phyloP scores from a whole-genome alignment of 1,140 invertebrate genomes.

The Ooceraea biroi region DNA sequence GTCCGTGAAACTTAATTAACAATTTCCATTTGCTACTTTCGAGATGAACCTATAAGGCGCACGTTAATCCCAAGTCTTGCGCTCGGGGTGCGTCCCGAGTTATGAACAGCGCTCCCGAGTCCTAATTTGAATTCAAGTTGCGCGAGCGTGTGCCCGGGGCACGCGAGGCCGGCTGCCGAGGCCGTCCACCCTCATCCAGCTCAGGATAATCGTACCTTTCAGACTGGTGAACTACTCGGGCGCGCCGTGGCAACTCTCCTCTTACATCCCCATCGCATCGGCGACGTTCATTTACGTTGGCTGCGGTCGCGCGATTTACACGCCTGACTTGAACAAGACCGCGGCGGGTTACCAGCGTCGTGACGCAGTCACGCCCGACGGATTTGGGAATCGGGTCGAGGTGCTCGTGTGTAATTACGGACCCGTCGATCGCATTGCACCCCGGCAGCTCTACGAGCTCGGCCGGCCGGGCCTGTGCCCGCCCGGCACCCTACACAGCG shows the following conservation, averaged over 20 bases:
- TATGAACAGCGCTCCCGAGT: slow-evolving; percentile 27
- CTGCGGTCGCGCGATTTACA: slow-evolving; percentile 80
- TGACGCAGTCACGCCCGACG: slow-evolving; percentile 46
- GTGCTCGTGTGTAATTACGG: slow-evolving; percentile 83
- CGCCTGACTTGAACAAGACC: slow-evolving; percentile 40
- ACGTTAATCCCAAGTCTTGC: slow-evolving; percentile 13
- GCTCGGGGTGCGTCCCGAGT: background rate
- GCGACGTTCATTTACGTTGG: slow-evolving; percentile 76
- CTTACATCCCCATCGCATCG: slow-evolving; percentile 75
- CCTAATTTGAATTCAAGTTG: slow-evolving; percentile 56
- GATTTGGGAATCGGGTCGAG: slow-evolving; percentile 75
- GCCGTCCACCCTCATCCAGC: slow-evolving; percentile 54
- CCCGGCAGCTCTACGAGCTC: slow-evolving; percentile 75
- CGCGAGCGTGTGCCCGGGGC: slow-evolving; percentile 24
- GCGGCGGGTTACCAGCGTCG: slow-evolving; percentile 1
- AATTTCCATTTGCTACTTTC: background rate
- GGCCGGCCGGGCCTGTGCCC: slow-evolving; percentile 77
- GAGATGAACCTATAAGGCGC: background rate
- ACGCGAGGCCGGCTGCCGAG: background rate
- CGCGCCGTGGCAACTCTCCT: slow-evolving; percentile 62
- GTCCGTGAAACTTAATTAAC: background rate
- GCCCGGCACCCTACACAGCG: slow-evolving; percentile 75
- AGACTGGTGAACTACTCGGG: slow-evolving; percentile 74
- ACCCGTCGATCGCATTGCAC: slow-evolving; percentile 78
- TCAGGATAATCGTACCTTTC: slow-evolving; percentile 50